Percentiles rank a stretch among this genome's conserved stretches.
These are phyloP conservation scores for Sitophilus oryzae DNA, from an alignment of 1,140 invertebrate genomes.

Conservation along the genomic window DNA sequence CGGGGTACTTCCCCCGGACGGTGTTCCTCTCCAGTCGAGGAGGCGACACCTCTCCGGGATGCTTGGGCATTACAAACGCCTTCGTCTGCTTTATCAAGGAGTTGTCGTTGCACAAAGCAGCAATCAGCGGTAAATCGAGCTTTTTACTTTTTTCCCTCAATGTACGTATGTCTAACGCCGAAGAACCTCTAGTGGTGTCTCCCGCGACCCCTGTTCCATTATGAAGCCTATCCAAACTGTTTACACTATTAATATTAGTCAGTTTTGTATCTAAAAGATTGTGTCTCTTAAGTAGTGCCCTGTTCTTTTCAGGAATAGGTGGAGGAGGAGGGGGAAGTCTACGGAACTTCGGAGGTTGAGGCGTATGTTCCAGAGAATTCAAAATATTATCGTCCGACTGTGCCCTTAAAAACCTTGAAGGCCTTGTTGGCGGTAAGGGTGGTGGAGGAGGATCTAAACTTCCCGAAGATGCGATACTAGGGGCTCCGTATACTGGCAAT, in stretches of 20 bases:
- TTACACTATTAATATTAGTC: slow-evolving; percentile 17
- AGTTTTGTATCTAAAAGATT: slow-evolving; percentile 17
- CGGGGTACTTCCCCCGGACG: slow-evolving; percentile 52
- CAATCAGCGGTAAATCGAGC: slow-evolving; percentile 80
- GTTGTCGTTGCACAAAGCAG: slow-evolving; percentile 82
- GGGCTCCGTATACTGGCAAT: slow-evolving; percentile 55
- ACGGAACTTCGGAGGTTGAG: slow-evolving; percentile 55
- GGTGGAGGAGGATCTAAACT: slow-evolving; percentile 55
- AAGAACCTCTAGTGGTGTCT: slow-evolving; percentile 15
- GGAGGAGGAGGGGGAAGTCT: slow-evolving; percentile 68
- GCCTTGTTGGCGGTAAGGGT: slow-evolving; percentile 49
- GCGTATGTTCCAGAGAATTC: slow-evolving; percentile 47
- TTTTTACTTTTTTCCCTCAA: slow-evolving; percentile 81
- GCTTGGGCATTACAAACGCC: slow-evolving; percentile 69
- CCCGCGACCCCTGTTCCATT: slow-evolving; percentile 8
- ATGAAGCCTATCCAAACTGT: slow-evolving; percentile 5
- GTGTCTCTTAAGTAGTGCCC: slow-evolving; percentile 15
- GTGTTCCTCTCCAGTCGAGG: slow-evolving; percentile 32
- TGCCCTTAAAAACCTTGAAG: slow-evolving; percentile 56
- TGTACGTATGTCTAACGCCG: slow-evolving; percentile 69
- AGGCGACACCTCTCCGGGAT: slow-evolving; percentile 43
- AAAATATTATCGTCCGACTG: slow-evolving; percentile 74
- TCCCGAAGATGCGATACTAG: slow-evolving; percentile 49
- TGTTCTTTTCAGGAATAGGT: slow-evolving; percentile 35
- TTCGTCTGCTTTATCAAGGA: slow-evolving; percentile 80